Base-by-base conservation (phyloP, 2,113 vertebrate species). In the Meleagris gallopavo region DNA sequence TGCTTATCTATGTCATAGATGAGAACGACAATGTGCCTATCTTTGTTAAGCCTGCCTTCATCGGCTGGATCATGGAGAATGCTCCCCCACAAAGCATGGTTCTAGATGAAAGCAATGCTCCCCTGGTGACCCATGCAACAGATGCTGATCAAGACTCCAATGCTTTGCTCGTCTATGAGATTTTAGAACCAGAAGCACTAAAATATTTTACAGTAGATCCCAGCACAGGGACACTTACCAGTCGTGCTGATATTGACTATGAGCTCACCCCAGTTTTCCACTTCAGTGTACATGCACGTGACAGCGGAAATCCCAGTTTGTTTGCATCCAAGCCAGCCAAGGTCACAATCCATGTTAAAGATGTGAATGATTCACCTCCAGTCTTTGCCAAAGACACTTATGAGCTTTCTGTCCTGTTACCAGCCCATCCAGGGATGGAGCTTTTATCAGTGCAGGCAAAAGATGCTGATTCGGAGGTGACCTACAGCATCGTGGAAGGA, bases 341-440 rank as follows among this genome's bases (percentile, higher is more conserved):
- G 92, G 98, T 99, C 93, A 98, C 96, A 12, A 96, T 99, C 72
- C 97, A 92, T 0, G 69, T 99, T 67, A 97, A 97, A 82, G 98
- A 99, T 46, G 94, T 98, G 75, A 99, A 99, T 36, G 99, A 99
- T 92, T 98, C 98, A 55, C 98, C 98, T 19, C 99, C 99, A 18
- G 97, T 97, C 70, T 99, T 99, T 96, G 86, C 83, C 60, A 88
- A 96, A 75, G 95, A 97, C 8, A 70, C 84, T 16, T 99, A 99
- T 0, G 96, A 99, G 85, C 67, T 98, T 75, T 97, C 97, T 41
- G 46, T 98, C 71, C 89, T 97, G 27, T 94, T 97, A 30, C 99
- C 99, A 55, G 94, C 97, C 62, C 98, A 99, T 93, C 95, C 82
- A 50, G 98, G 98, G 34, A 98, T 98, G 97, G 98, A 98, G 78